A percentile compares a stretch with the other conserved stretches of the same genome.
Conservation (phyloP, 2,888 invertebrate species). For the Pseudoips prasinana region DNA sequence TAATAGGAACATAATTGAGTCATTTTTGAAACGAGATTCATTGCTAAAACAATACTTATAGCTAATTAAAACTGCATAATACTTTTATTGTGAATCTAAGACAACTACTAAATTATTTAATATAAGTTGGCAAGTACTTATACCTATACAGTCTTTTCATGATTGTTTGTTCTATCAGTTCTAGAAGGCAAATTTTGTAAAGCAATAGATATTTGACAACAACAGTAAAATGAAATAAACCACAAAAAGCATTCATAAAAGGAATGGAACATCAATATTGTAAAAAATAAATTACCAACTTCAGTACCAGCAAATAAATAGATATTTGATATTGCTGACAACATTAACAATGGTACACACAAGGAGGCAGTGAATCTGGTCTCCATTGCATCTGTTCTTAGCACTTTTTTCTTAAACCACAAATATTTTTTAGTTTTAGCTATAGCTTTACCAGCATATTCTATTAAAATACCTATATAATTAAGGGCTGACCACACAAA, state of each 20-base stretch:
- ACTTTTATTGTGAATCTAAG: no score
- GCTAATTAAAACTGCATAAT: no score
- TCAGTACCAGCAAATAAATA: conserved; percentile 91
- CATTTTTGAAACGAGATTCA: no score
- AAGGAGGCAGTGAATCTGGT: conserved; percentile 86
- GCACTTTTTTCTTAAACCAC: conserved; percentile 56
- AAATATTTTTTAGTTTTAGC: conserved; percentile 70
- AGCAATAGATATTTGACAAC: conserved; percentile 73
- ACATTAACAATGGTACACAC: conserved; percentile 87
- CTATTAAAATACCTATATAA: conserved; percentile 89
- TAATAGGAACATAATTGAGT: no score
- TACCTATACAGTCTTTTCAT: conserved; percentile 30
- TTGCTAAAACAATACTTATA: no score
- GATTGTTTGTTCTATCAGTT: conserved; percentile 40
- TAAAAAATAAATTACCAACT: conserved; percentile 87
- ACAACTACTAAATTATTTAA: no score
- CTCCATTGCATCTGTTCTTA: conserved; percentile 67
- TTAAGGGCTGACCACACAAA: conserved; percentile 95
- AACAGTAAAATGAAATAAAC: conserved; percentile 60
- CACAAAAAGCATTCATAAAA: conserved; percentile 53
- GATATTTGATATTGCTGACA: conserved; percentile 93
- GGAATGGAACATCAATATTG: conserved; percentile 74
- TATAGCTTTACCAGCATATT: conserved; percentile 82
- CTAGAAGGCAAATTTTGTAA: conserved; percentile 62
- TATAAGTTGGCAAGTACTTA: no score